A percentile compares a stretch with the other conserved stretches of the same genome.
Conservation (phyloP, 2,888 invertebrate genomes). For the Phalera bucephala region DNA sequence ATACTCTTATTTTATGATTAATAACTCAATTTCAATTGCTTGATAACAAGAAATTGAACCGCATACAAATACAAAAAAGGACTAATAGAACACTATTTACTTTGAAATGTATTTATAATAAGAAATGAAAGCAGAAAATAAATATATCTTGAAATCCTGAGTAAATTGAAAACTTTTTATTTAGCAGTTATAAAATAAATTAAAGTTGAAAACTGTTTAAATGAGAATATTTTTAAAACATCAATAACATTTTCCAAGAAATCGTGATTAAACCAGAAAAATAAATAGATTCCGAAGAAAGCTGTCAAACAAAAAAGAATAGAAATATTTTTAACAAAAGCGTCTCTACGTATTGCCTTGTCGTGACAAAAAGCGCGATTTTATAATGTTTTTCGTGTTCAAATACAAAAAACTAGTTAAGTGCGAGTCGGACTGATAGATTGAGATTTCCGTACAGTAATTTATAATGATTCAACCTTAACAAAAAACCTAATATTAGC, state of each 20-base stretch:
- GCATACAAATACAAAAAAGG: too few species aligned
- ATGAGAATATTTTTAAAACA: neutral
- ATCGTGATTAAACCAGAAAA: slow-evolving; percentile 1
- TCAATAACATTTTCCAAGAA: slow-evolving; percentile 2
- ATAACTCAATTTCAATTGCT: too few species aligned
- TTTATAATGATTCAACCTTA: too few species aligned
- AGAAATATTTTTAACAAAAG: slow-evolving; percentile 7
- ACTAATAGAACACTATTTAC: too few species aligned
- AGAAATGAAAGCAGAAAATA: too few species aligned
- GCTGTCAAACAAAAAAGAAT: slow-evolving; percentile 4
- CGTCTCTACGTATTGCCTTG: slow-evolving; percentile 25
- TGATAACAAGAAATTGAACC: too few species aligned
- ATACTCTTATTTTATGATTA: too few species aligned
- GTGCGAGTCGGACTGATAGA: too few species aligned
- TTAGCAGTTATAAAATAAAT: slow-evolving; percentile 8
- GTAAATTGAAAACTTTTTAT: slow-evolving; percentile 1
- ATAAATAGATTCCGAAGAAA: slow-evolving; percentile 6
- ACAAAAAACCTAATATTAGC: too few species aligned
- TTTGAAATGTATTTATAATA: too few species aligned
- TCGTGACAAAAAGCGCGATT: slow-evolving; percentile 48
- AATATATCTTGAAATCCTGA: too few species aligned
- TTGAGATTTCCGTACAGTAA: too few species aligned
- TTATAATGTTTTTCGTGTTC: slow-evolving; percentile 55
- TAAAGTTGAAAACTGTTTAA: neutral
- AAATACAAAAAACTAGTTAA: slow-evolving; percentile 34